Evolutionary conservation across 2,888 invertebrate genomes (phyloP), one percentile per base, ranked within the genome.

Genomic region (Ectemnius continuus): DNA sequence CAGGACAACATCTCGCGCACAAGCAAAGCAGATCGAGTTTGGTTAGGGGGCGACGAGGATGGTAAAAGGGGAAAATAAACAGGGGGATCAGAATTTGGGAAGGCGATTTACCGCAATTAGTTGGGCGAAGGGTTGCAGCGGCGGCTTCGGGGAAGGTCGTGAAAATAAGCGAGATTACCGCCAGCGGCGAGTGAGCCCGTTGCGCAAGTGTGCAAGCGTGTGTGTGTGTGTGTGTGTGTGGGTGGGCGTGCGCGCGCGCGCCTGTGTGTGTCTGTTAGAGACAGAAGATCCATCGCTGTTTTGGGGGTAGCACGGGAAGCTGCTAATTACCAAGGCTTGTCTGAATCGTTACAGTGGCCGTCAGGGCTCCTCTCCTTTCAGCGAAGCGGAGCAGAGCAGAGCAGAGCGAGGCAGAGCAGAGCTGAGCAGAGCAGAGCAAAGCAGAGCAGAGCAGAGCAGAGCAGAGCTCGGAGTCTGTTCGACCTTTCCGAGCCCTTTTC

Each of bases 291-390:
- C 26, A 48, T 2, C 36, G 6, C 23, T 56, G 23, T 69, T 67
- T 65, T 26, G 56, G 60, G 52, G 60, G 52, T 82, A 82, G 76
- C 78, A 69, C 65, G 73, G 78, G 76, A 84, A 80, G 79, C 81
- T 77, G 82, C 84, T 87, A 87, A 88, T 88, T 88, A 87, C 80
- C 81, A 71, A 76, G 85, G 79, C 81, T 84, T 82, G 85, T 85
- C 82, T 81, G 83, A 85, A 84, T 80, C 81, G 81, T 82, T 85
- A 82, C 78, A 70, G 79, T 78, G 80, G 81, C 82, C 84, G 86
- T 86, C 78, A 73, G 67, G 68, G 63, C 69, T 75, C 68, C 58
- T 65, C 66, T 52, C 69, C 68, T 73, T 76, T 69, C 68, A 72
- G 63, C 63, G 52, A 59, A 36, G 36, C 36, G 52, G 52, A 36